Percentiles rank a stretch among this genome's conserved stretches.
Conservation (phyloP, 2,888 invertebrate species). For the Steinernema scapterisci region DNA sequence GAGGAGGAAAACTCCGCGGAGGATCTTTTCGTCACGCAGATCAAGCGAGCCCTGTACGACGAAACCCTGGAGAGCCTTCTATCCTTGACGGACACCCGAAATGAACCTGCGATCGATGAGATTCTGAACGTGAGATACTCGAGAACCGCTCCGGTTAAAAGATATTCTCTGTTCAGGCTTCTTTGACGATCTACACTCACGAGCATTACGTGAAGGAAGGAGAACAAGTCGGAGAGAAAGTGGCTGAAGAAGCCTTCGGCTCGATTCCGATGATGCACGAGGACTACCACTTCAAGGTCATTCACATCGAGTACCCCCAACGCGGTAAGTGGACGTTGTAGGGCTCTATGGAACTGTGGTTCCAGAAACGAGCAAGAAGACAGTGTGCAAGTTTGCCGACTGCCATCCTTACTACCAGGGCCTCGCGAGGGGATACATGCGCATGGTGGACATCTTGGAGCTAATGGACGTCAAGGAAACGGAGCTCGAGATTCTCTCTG, state of each 20-base stretch:
- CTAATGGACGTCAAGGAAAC: neutral
- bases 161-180: too few species aligned
- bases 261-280: neutral
- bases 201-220: neutral
- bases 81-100: neutral
- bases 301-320: neutral
- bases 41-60: conserved; percentile 3
- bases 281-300: neutral
- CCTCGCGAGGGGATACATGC: neutral
- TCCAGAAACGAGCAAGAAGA: neutral
- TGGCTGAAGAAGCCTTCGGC: neutral
- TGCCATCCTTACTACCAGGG: neutral
- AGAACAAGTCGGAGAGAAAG: neutral
- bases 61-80: neutral
- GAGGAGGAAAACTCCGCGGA: neutral
- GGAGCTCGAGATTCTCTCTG: neutral
- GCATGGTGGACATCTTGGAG: neutral
- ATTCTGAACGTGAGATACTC: neutral
- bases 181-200: neutral
- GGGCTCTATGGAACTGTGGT: neutral
- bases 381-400: neutral
- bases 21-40: neutral
- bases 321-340: neutral
- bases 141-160: neutral
- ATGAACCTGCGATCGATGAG: neutral